Evolutionary conservation across 2,113 vertebrate genomes (phyloP).

Genomic region (Petromus typicus): DNA sequence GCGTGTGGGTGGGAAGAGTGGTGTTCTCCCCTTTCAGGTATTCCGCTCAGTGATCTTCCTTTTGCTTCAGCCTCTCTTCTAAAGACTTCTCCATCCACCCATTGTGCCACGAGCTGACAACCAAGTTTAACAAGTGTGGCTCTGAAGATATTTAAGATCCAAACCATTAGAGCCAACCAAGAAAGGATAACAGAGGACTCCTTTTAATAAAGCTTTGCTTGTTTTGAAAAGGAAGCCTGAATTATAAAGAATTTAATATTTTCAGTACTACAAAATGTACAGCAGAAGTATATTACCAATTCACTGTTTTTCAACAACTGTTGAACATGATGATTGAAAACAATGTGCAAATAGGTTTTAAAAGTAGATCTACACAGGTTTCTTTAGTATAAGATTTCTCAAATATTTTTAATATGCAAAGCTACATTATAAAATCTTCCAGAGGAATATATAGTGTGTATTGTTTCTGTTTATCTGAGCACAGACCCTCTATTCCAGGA

Average conservation of each 20-base stretch:
- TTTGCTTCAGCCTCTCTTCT: not conserved
- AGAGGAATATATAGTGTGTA: not conserved
- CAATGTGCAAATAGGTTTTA: not conserved
- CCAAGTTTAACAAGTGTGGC: not conserved
- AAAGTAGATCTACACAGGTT: slow-evolving; percentile 14
- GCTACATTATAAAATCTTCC: not conserved
- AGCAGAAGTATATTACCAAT: not conserved
- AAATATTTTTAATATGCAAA: not conserved
- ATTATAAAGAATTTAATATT: not conserved
- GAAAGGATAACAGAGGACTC: not conserved
- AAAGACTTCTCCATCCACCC: not conserved
- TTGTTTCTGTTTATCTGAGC: not conserved
- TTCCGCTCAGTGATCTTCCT: not conserved
- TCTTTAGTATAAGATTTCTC: not conserved
- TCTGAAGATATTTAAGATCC: not conserved
- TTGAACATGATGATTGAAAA: not conserved
- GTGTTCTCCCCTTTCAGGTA: not conserved
- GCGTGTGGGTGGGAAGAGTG: too few relatives aligned
- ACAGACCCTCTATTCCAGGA: not conserved
- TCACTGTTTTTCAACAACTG: not conserved
- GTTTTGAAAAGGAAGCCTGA: not conserved
- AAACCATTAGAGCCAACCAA: not conserved
- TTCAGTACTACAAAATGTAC: not conserved
- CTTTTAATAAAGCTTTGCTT: not conserved
- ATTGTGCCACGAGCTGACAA: not conserved